A percentile compares a stretch with the other conserved stretches of the same genome.
Conservation (phyloP, 2,797 vertebrate genomes). For the Chaetophractus vellerosus region DNA sequence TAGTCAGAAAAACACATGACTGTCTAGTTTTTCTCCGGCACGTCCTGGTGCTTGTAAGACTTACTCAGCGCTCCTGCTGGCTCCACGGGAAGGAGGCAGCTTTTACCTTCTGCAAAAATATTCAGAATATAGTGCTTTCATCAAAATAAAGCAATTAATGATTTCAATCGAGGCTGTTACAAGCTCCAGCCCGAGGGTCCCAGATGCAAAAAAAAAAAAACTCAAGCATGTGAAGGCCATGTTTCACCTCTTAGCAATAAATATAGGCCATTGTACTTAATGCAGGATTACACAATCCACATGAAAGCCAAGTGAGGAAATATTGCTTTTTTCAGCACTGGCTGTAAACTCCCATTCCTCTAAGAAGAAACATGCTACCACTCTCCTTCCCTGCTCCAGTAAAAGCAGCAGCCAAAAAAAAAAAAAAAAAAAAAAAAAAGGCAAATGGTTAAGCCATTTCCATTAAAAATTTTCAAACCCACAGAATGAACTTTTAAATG, state of each 20-base stretch:
- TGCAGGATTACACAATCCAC: not conserved
- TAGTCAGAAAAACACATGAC: not conserved
- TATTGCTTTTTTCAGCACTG: not conserved
- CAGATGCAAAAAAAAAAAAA: not conserved
- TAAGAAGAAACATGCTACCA: not conserved
- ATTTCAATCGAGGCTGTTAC: not conserved
- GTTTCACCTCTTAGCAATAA: not conserved
- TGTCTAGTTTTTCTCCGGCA: not conserved
- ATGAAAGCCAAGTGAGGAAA: not conserved
- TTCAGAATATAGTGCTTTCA: not conserved
- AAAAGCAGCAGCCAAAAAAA: not conserved
- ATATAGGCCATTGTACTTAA: not conserved
- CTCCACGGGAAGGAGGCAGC: not conserved
- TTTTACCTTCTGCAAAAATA: not conserved
- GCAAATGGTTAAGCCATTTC: not conserved
- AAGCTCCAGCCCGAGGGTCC: not conserved
- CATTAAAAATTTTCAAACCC: not conserved
- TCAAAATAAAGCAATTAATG: conserved; percentile 6
- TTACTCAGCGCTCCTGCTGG: not conserved
- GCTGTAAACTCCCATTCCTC: not conserved
- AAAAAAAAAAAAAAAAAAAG: too few species aligned
- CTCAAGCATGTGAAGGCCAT: not conserved
- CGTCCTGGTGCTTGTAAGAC: not conserved
- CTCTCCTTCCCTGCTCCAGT: too few species aligned
- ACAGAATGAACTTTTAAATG: not conserved